Conservation (phyloP, 2,888 invertebrate species). For the Vandiemenella viatica region DNA sequence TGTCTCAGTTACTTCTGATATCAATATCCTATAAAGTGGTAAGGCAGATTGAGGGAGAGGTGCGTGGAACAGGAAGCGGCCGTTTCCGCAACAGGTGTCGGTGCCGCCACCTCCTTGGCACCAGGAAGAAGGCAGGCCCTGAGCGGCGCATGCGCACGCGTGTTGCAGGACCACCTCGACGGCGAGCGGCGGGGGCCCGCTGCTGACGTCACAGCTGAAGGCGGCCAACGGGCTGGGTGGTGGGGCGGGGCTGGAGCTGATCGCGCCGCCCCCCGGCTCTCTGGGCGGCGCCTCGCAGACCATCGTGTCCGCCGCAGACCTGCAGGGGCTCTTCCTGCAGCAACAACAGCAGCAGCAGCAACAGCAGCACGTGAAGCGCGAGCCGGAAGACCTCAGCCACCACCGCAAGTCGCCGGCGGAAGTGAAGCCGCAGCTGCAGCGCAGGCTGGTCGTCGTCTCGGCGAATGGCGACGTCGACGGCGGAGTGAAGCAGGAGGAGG, state of each 20-base stretch:
- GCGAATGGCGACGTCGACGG: slow-evolving; percentile 29
- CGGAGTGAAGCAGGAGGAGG: slow-evolving; percentile 32
- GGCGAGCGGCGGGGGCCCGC: slow-evolving; percentile 28
- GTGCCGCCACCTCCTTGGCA: too few relatives aligned
- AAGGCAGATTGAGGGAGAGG: too few relatives aligned
- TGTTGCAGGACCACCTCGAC: slow-evolving; percentile 18
- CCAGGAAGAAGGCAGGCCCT: too few relatives aligned
- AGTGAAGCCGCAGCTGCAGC: slow-evolving; percentile 39
- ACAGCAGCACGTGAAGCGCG: slow-evolving; percentile 52
- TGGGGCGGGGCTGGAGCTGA: slow-evolving; percentile 26
- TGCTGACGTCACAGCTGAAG: slow-evolving; percentile 53
- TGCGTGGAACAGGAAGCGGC: too few relatives aligned
- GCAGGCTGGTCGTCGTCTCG: slow-evolving; percentile 36
- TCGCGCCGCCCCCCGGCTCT: slow-evolving; percentile 34
- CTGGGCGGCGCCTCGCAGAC: slow-evolving; percentile 18
- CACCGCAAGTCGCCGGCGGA: slow-evolving; percentile 28
- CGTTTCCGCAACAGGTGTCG: too few relatives aligned
- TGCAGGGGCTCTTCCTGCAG: slow-evolving; percentile 37
- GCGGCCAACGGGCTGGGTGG: slow-evolving; percentile 49
- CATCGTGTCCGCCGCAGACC: slow-evolving; percentile 38
- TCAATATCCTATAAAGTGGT: too few relatives aligned
- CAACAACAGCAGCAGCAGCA: slow-evolving; percentile 14
- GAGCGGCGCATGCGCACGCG: too few relatives aligned
- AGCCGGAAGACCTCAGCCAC: slow-evolving; percentile 65
- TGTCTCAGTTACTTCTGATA: too few relatives aligned